Base-by-base conservation (phyloP, 2,888 invertebrate species). In the Calameuta idolon region DNA sequence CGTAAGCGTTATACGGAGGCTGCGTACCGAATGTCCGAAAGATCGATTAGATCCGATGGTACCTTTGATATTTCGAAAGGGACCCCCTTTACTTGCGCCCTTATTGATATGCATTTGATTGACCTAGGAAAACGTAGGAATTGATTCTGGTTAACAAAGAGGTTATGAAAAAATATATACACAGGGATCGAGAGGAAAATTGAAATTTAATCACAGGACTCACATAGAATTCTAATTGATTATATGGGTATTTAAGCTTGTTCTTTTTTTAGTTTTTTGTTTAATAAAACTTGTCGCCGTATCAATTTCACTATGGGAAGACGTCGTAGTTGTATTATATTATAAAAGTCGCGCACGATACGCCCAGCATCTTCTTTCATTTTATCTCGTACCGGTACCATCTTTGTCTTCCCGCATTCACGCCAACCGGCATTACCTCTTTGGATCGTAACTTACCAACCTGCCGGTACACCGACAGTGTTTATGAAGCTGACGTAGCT, bases 391-490 rank as follows among this genome's bases (percentile, higher is more conserved):
- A 76, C 78, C 77, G 78, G n/a, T 85, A 86, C 83, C 82, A 85
- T 87, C 87, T 86, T 87, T 71, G 74, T 82, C 82, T 82, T 85
- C 78, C 79, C 81, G 76, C 83, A 79, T 80, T 77, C 80, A 80
- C 82, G 80, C 79, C 74, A 79, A 81, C 79, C 75, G 77, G 75
- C 71, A 40, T 77, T 77, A 33, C 77, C 77, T 75, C 77, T 69
- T 34, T 71, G 75, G 75, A 75, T 85, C 87, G 82, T 86, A 86
- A 85, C 82, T 86, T 83, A 87, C 82, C 84, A 85, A 85, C 85
- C 85, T 85, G 85, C 86, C 85, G 85, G 84, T 87, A 86, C 85
- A 85, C 83, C 81, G 83, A 79, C 82, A 82, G 87, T 86, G 86
- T 88, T 88, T 86, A 87, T 85, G 87, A 86, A 84, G 81, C 81